A percentile compares a stretch with the other conserved stretches of the same genome.
Evolutionary conservation across 2,888 invertebrate species (phyloP).

Genomic region (Aphodius sticticus): DNA sequence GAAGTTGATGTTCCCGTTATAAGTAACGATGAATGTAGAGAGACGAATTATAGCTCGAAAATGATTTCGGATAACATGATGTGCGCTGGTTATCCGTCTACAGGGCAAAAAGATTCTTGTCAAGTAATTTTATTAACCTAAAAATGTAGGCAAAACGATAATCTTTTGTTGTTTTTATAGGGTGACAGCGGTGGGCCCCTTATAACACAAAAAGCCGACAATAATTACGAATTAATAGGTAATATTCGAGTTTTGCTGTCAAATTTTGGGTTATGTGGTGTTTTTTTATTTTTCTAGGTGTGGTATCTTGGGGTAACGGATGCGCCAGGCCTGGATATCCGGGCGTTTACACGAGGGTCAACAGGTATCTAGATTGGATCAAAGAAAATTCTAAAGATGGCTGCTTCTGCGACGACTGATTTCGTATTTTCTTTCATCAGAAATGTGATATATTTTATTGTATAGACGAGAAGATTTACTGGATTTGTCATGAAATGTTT

Average conservation of each 20-base stretch:
- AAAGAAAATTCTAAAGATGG: conserved; percentile 79
- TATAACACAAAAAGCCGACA: conserved; percentile 71
- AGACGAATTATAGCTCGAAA: conserved; percentile 80
- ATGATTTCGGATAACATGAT: conserved; percentile 92
- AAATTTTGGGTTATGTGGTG: conserved; percentile 9
- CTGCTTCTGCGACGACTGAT: conserved; percentile 78
- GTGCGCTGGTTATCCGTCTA: conserved; percentile 79
- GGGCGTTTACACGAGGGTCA: conserved; percentile 85
- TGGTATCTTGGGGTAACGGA: conserved; percentile 91
- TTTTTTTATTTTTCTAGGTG: conserved; percentile 60
- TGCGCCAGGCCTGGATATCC: conserved; percentile 86
- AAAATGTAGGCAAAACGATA: conserved; percentile 37
- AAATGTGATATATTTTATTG: neutral
- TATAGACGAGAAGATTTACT: neutral
- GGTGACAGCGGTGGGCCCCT: conserved; percentile 86
- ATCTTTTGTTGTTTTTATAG: conserved; percentile 60
- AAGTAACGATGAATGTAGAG: conserved; percentile 76
- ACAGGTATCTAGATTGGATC: conserved; percentile 85
- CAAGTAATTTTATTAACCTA: conserved; percentile 66
- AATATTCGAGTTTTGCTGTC: conserved; percentile 45
- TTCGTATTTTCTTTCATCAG: neutral
- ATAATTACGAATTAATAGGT: conserved; percentile 84
- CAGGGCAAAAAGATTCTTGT: conserved; percentile 81
- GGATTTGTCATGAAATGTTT: neutral
- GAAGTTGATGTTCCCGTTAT: conserved; percentile 82